Evolutionary conservation across 2,888 invertebrate genomes (phyloP).

Genomic region (Microchrysa polita): DNA sequence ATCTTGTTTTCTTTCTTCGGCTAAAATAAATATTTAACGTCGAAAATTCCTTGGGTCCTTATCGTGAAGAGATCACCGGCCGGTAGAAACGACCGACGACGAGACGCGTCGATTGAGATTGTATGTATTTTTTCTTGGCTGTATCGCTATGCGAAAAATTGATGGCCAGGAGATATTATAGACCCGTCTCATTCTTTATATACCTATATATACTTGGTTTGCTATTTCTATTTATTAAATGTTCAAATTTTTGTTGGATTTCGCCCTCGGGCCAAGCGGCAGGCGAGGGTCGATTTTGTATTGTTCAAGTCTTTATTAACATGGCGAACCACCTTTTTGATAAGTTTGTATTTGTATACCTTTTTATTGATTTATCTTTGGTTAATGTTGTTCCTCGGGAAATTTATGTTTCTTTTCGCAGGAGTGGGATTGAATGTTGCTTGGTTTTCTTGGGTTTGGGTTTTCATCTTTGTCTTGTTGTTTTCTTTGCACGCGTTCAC

Average conservation of each 20-base stretch:
- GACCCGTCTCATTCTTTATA: no score
- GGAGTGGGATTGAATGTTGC: background rate
- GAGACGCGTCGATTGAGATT: no score
- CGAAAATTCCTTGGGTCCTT: constrained; percentile 1
- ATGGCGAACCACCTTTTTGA: background rate
- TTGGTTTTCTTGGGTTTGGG: no score
- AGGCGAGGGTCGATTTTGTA: background rate
- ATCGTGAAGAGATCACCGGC: background rate
- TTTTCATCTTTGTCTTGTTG: no score
- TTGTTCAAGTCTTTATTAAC: constrained; percentile 3
- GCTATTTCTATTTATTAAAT: constrained; percentile 8
- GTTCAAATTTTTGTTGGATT: background rate
- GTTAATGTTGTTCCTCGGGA: constrained; percentile 3
- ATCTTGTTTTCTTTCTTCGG: background rate
- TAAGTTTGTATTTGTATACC: constrained; percentile 11
- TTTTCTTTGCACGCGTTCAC: no score
- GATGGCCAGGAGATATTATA: background rate
- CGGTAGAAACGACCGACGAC: background rate
- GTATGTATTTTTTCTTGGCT: no score
- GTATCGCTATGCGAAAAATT: background rate
- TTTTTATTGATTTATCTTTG: constrained; percentile 10
- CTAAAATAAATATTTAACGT: constrained; percentile 3
- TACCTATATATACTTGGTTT: no score
- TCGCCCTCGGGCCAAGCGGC: background rate
- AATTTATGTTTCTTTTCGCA: background rate